Evolutionary conservation across 2,113 vertebrate species (phyloP), one percentile per base, ranked within the genome.

Genomic region (Peromyscus californicus): DNA sequence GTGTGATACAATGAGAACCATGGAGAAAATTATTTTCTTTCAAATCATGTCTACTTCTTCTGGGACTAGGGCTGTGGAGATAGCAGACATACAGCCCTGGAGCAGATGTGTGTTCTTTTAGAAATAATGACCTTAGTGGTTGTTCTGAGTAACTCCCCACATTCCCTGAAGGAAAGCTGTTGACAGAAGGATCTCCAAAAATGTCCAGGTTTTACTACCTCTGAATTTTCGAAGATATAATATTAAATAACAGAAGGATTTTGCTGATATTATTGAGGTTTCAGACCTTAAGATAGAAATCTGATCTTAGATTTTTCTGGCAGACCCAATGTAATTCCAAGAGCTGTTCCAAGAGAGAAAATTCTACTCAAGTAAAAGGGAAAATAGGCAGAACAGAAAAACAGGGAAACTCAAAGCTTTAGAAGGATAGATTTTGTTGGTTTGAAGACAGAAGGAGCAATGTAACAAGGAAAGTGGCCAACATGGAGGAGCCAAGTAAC

Each of bases 171-270:
- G 19, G 29, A 57, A 70, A 19, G 3, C 17, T 65, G 0, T 4
- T 72, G n/a, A 39, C 17, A 94, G 70, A 96, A 92, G 31, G 45
- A 63, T 26, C 11, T 67, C 84, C 86, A 87, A 95, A 87, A 57
- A 65, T 45, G 42, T 2, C 33, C 48, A 70, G 21, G 26, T 11
- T 5, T 57, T 42, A 74, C 82, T 85, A 1, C 11, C 57, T 17
- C 42, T 80, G 42, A 91, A 89, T 70, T 67, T 84, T 15, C 84
- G 19, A 13, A 8, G 75, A 51, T 54, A 36, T 57, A 65, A 91
- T 21, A n/a, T 36, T 91, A 78, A 90, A 85, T 24, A 63, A n/a
- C 24, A 93, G 93, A 51, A 22, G 11, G 70, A 70, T 21, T 90
- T 91, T 63, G 39, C 7, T 91, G 93, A 63, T 42, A 57, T 36